Base-by-base conservation (phyloP, 2,113 vertebrate genomes). In the Leptodactylus fuscus region DNA sequence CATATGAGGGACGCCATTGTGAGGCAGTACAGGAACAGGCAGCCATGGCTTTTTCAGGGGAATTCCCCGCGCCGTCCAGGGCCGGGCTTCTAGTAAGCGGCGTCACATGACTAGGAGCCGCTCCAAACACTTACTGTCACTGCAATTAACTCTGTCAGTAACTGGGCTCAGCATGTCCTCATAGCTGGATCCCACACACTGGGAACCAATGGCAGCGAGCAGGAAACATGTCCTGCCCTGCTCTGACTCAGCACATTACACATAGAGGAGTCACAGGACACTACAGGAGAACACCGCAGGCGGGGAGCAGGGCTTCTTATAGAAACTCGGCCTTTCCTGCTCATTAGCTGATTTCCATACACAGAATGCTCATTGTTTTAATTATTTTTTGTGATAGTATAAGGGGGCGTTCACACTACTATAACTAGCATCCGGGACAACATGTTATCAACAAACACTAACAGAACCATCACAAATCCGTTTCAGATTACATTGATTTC, bases 41-140 rank as follows among this genome's bases (percentile, higher is more conserved):
- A 15, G 81, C 34, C 34, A 29, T 10, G 81, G 81, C 81, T n/a
- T 83, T 83, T 83, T 83, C 70, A 20, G 81, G 81, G 81, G 81
- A 83, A 70, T 75, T 75, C 81, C 81, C 81, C 32, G 20, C 67
- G 10, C 8, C 15, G 46, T 70, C 29, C 49, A 27, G 49, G 69
- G 32, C 38, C 11, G n/a, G 27, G 70, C 51, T 75, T 83, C 70
- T 83, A 75, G 81, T 74, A 83, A 83, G 34, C 51, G 11, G n/a
- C 34, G 20, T 70, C 81, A 75, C 22, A 48, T 83, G 70, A 58
- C 29, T 46, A 27, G 71, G 34, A 75, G 60, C 44, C 2, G 10
- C 51, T 58, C 67, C 69, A 70, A 75, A 24, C 51, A 18, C 36
- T 83, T 83, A 74, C 81, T 60, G 81, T 58, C 51, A 83, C 69